phyloP scores from a whole-genome alignment of 2,888 invertebrate species.

The Archips crataeganus region DNA sequence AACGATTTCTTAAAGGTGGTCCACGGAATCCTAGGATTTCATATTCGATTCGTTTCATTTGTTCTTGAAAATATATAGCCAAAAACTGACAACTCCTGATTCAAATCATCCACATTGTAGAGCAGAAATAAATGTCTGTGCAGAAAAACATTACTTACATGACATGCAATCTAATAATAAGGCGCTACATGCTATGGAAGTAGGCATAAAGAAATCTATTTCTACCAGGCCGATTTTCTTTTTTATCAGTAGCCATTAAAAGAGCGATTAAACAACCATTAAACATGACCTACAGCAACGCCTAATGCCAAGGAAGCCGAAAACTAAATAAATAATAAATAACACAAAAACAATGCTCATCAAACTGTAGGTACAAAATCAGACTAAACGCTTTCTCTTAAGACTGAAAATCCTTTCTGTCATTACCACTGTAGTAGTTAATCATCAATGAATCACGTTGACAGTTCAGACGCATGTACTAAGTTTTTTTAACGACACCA shows the following conservation, averaged over 20 bases:
- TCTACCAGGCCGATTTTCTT: neutral
- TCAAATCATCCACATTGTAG: too few relatives aligned
- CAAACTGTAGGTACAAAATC: neutral
- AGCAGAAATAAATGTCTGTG: too few relatives aligned
- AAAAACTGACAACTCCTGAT: too few relatives aligned
- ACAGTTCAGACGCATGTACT: constrained; percentile 5
- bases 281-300: constrained; percentile 33
- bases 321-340: constrained; percentile 17
- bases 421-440: neutral
- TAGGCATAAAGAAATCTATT: neutral
- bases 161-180: neutral
- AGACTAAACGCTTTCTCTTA: constrained; percentile 3
- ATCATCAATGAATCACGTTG: constrained; percentile 27
- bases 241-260: constrained; percentile 7
- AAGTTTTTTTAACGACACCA: constrained; percentile 16
- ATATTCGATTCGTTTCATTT: too few relatives aligned
- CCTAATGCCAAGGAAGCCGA: constrained; percentile 34
- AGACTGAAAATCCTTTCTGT: neutral
- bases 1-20: too few relatives aligned
- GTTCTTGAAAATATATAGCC: too few relatives aligned
- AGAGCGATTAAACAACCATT: constrained; percentile 19
- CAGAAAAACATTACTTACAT: too few relatives aligned
- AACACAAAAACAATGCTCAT: constrained; percentile 2
- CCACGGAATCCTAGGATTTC: too few relatives aligned
- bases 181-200: neutral